Evolutionary conservation across 2,113 vertebrate species (phyloP), one percentile per base, ranked within the genome.

Genomic region (Mystacornis crossleyi): DNA sequence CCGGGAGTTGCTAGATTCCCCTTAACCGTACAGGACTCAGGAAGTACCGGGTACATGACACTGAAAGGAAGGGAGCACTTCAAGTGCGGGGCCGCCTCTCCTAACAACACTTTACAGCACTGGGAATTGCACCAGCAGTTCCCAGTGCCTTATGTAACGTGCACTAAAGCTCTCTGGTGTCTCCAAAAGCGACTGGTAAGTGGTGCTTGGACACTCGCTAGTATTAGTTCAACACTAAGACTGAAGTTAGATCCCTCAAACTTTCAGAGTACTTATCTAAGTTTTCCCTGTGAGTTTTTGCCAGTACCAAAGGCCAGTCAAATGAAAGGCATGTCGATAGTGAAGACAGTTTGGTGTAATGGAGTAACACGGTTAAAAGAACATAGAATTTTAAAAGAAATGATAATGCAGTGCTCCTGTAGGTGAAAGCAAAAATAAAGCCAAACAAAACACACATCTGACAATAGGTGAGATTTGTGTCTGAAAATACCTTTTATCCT

Each of bases 401-500:
- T 18, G 17, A 31, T 50, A 62, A 19, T 23, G 2, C 8, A 17
- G 60, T 71, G 78, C 36, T 24, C 8, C n/a, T 42, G 18, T 57
- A 65, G 28, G 18, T 50, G 10, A 77, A 86, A 85, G 29, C 19
- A 65, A 50, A 73, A 70, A 48, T 50, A 72, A 7, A 2, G 4
- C 26, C 10, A 72, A 80, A 36, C 5, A 51, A 72, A 73, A 40
- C 18, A 62, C 13, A 11, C 4, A 19, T 20, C 29, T 38, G 25
- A 54, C 10, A 67, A 11, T 6, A 86, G 53, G 53, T 38, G 38
- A 77, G 24, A 48, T 82, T 70, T 93, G 48, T 81, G 31, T 16
- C 64, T 93, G 38, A 66, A 95, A 92, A 90, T 71, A 60, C 3
- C 23, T 81, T 94, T 81, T 70, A 38, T 53, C 28, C 26, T 90